Evolutionary conservation across 2,113 vertebrate genomes (phyloP), one percentile per base, ranked within the genome.

Genomic region (Nibea albiflora): DNA sequence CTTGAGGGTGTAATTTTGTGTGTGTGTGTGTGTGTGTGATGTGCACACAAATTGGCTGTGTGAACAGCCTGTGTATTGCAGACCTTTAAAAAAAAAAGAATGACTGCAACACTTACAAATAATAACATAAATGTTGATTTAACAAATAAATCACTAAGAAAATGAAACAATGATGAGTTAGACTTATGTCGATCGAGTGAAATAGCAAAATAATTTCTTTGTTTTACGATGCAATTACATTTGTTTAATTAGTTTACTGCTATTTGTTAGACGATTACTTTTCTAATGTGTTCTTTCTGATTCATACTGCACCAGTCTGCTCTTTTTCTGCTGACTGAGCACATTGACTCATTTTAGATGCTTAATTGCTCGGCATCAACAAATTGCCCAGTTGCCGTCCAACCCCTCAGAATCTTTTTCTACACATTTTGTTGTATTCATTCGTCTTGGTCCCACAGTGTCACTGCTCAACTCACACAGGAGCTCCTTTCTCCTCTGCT

Each of bases 21-120:
- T 42, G 39, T 42, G 39, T 42, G 39, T 42, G 39, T 44, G 42
- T 44, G 42, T 44, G 49, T 68, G 52, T 69, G 50, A 74, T 66
- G 39, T 78, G 75, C 35, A 72, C 73, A 77, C 47, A 85, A 80
- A 72, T 71, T 84, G 58, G 50, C 62, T 75, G 53, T 44, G 28
- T 75, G 58, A 81, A 69, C 22, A 61, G 44, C 16, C 6, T 56
- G n/a, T 53, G 5, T 61, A 76, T 58, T 26, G 5, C 54, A 64
- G 11, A 35, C 5, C 20, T 31, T 66, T 49, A 9, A 67, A 73
- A 26, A 26, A 26, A 26, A 26, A 26, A 26, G n/a, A 26, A 76
- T 31, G 39, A n/a, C 12, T 60, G 16, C 44, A 77, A 44, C 8
- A 1, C 3, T 52, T 71, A 28, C 1, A 15, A 47, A 74, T 11